Conservation (phyloP, 2,113 vertebrate species). For the Actenoides lindsayi region DNA sequence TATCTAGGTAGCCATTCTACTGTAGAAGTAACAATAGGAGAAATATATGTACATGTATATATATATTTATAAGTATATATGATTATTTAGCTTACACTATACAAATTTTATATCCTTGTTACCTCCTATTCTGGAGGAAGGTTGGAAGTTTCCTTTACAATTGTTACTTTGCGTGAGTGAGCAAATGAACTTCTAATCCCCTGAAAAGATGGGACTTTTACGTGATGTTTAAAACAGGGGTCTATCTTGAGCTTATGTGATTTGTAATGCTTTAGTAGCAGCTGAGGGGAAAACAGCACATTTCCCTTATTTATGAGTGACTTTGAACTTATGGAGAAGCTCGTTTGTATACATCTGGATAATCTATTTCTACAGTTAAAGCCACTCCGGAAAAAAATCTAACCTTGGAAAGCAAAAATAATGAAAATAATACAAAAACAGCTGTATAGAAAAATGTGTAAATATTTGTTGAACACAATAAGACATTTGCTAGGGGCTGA, state of each 20-base stretch:
- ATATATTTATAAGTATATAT: not conserved
- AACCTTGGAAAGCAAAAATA: slow-evolving; percentile 23
- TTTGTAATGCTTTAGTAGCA: slow-evolving; percentile 34
- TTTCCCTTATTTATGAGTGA: slow-evolving; percentile 50
- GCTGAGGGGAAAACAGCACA: not conserved
- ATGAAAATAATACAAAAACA: slow-evolving; percentile 58
- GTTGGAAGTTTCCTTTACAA: slow-evolving; percentile 15
- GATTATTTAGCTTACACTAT: not conserved
- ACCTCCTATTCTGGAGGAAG: not conserved
- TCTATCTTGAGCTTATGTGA: slow-evolving; percentile 55
- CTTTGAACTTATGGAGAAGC: slow-evolving; percentile 46
- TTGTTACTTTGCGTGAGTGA: slow-evolving; percentile 39
- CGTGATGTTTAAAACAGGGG: slow-evolving; percentile 21
- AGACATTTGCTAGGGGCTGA: slow-evolving; percentile 47
- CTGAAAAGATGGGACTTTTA: slow-evolving; percentile 33
- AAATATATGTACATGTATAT: not conserved
- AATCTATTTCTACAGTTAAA: slow-evolving; percentile 52
- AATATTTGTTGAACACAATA: slow-evolving; percentile 54
- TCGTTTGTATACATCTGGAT: slow-evolving; percentile 62
- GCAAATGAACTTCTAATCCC: slow-evolving; percentile 4
- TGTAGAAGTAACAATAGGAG: not conserved
- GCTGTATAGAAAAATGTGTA: slow-evolving; percentile 47
- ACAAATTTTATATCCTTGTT: not conserved
- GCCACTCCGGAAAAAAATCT: not conserved
- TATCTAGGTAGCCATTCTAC: not conserved